Conservation (phyloP, 1,140 invertebrate genomes). For the Anadara kagoshimensis region DNA sequence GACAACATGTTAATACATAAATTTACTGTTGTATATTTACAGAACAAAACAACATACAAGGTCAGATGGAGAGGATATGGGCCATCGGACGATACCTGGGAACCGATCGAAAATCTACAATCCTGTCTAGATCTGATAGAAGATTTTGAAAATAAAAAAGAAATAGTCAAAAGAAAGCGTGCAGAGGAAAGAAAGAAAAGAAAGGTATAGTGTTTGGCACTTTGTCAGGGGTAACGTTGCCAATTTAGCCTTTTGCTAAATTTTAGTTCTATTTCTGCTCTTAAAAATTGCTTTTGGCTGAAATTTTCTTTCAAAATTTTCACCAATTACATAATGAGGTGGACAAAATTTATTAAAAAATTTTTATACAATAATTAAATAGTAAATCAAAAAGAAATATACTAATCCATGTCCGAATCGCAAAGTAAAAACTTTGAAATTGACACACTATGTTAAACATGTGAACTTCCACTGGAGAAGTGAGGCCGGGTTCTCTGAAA, state of each 20-base stretch:
- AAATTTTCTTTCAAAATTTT: too few species aligned
- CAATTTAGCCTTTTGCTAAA: too few species aligned
- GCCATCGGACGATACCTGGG: constrained; percentile 85
- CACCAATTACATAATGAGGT: too few species aligned
- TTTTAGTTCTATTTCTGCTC: neutral
- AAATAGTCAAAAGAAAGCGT: constrained; percentile 50
- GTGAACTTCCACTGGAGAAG: too few species aligned
- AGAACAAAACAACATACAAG: constrained; percentile 82
- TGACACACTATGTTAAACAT: too few species aligned
- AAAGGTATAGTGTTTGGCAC: constrained; percentile 36
- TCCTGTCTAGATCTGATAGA: constrained; percentile 68
- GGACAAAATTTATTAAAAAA: too few species aligned
- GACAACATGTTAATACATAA: neutral
- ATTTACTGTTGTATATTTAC: constrained; percentile 51
- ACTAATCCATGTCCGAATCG: too few species aligned
- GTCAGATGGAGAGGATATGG: constrained; percentile 89
- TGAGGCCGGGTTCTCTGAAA: too few species aligned
- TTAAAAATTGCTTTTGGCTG: too few species aligned
- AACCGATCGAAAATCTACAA: constrained; percentile 82
- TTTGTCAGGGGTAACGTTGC: neutral
- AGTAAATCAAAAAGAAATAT: too few species aligned
- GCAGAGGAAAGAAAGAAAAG: constrained; percentile 56
- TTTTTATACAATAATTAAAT: too few species aligned
- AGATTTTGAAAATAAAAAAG: constrained; percentile 57
- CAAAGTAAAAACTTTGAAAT: too few species aligned